Evolutionary conservation across 1,140 invertebrate species (phyloP).

Genomic region (Orius laevigatus): DNA sequence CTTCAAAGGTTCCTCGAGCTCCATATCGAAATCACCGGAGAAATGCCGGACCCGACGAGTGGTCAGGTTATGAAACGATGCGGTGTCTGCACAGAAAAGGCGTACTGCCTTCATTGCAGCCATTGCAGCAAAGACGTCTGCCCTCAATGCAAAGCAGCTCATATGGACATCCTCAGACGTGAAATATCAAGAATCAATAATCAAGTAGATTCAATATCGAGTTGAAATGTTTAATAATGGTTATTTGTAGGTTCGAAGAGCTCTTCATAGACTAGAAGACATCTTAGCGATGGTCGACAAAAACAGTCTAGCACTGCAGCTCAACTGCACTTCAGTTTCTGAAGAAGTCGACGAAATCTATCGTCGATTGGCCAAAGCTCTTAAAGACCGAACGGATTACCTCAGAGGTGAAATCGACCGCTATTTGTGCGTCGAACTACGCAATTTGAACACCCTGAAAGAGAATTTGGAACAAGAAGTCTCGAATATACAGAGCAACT

Average conservation of each 20-base stretch:
- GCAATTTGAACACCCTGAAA: slow-evolving; percentile 68
- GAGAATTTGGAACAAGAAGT: slow-evolving; percentile 86
- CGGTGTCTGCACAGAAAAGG: slow-evolving; percentile 87
- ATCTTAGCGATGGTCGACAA: slow-evolving; percentile 67
- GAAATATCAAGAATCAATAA: slow-evolving; percentile 90
- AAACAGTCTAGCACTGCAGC: slow-evolving; percentile 65
- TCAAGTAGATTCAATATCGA: slow-evolving; percentile 39
- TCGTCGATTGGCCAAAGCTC: slow-evolving; percentile 68
- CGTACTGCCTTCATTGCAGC: slow-evolving; percentile 70
- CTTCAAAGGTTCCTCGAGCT: slow-evolving; percentile 87
- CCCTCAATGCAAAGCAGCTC: slow-evolving; percentile 78
- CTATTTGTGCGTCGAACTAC: slow-evolving; percentile 37
- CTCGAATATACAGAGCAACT: slow-evolving; percentile 80
- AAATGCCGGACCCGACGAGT: slow-evolving; percentile 70
- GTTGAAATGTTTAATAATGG: background rate
- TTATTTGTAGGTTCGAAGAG: slow-evolving; percentile 46
- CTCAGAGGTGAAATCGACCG: slow-evolving; percentile 76
- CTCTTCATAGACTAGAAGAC: slow-evolving; percentile 71
- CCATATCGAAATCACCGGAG: slow-evolving; percentile 84
- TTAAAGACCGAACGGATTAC: slow-evolving; percentile 81
- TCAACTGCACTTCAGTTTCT: slow-evolving; percentile 67
- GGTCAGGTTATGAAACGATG: slow-evolving; percentile 70
- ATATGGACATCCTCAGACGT: slow-evolving; percentile 85
- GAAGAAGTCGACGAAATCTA: slow-evolving; percentile 88
- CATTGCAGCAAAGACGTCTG: slow-evolving; percentile 92